Percentiles rank a stretch among this genome's conserved stretches.
Evolutionary conservation across 2,113 vertebrate species (phyloP).

Genomic region (Meles meles): DNA sequence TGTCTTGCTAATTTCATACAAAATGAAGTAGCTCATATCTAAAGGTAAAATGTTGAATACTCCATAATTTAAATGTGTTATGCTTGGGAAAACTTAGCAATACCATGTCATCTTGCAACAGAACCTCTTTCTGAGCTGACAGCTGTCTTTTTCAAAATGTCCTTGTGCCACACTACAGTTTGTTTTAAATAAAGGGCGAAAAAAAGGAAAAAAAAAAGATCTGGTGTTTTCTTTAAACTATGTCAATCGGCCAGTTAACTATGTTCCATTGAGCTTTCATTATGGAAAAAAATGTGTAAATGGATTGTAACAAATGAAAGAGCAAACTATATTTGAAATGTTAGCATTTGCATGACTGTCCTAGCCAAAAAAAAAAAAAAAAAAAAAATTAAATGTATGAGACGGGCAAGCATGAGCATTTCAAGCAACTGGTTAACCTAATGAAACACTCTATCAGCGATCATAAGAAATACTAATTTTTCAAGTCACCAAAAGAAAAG

Average conservation of each 20-base stretch:
- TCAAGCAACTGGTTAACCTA: conserved; percentile 11
- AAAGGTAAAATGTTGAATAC: not conserved
- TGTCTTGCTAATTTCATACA: not conserved
- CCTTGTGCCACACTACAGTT: not conserved
- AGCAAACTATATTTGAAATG: conserved; percentile 40
- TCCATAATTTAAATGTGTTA: not conserved
- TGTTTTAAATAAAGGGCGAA: not conserved
- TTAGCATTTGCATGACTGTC: conserved; percentile 18
- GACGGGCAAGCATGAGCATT: not conserved
- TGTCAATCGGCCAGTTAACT: not conserved
- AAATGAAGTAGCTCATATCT: not conserved
- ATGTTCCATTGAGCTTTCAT: conserved; percentile 13
- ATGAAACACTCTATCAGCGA: not conserved
- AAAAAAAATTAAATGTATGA: not conserved
- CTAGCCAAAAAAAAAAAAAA: not conserved
- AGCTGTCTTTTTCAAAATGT: not conserved
- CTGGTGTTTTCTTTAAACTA: conserved; percentile 18
- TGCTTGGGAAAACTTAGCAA: not conserved
- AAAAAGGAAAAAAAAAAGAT: not conserved
- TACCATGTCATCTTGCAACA: not conserved
- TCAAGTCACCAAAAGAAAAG: not conserved
- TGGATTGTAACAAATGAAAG: conserved; percentile 27
- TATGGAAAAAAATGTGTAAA: conserved; percentile 44
- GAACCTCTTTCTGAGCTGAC: not conserved
- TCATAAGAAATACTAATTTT: not conserved